These are phyloP conservation scores for Ashinkailepas kermadecensis DNA, from an alignment of 2,888 invertebrate species.

Conservation along the genomic window DNA sequence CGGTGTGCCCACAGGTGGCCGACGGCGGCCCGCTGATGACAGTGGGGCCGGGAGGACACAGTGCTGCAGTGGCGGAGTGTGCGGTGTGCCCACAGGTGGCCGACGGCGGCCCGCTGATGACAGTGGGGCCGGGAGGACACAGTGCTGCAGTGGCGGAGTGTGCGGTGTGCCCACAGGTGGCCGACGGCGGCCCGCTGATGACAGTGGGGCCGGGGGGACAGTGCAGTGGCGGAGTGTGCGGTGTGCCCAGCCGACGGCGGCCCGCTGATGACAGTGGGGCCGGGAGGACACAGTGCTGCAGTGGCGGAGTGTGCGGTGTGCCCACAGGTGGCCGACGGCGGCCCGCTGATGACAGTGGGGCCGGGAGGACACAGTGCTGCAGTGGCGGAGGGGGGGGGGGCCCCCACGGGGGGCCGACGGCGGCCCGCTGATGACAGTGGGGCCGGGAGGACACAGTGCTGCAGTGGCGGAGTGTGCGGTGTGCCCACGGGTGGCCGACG, in stretches of 20 bases:
- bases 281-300: too few relatives aligned
- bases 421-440: too few relatives aligned
- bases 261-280: background rate
- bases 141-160: constrained; percentile 37
- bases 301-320: constrained; percentile 57
- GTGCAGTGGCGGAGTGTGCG: constrained; percentile 49
- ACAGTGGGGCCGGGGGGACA: too few relatives aligned
- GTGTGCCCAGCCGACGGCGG: constrained; percentile 51
- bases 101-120: background rate
- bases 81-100: constrained; percentile 61
- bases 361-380: too few relatives aligned
- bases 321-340: constrained; percentile 47
- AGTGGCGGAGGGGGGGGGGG: too few relatives aligned
- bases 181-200: background rate
- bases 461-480: too few relatives aligned
- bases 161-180: constrained; percentile 64
- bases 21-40: background rate
- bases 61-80: constrained; percentile 42
- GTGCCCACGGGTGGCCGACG: too few relatives aligned
- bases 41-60: too few relatives aligned
- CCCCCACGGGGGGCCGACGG: too few relatives aligned
- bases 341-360: background rate
- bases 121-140: too few relatives aligned
- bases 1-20: constrained; percentile 61
- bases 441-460: too few relatives aligned